These are phyloP conservation scores for Bombyx mori DNA, from an alignment of 1,140 invertebrate genomes.

Conservation along the genomic window DNA sequence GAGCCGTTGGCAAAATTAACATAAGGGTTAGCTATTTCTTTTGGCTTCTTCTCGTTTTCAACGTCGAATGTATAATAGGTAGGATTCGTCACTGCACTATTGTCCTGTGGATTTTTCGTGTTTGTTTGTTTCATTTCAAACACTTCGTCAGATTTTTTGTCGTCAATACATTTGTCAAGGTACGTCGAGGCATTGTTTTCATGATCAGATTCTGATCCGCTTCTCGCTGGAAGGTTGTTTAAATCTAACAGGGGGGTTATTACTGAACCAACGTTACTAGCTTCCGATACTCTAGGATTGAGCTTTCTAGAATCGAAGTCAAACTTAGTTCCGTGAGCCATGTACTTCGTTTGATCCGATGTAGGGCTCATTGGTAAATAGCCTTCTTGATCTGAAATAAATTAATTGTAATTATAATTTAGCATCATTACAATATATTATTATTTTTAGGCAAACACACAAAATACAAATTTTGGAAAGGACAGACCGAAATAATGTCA, in stretches of 20 bases:
- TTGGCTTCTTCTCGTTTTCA: constrained; percentile 50
- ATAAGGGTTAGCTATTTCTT: constrained; percentile 46
- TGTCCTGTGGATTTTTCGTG: constrained; percentile 73
- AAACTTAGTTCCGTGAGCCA: constrained; percentile 40
- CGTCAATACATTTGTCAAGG: constrained; percentile 36
- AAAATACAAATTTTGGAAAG: too few relatives aligned
- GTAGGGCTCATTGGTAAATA: constrained; percentile 65
- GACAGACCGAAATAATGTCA: too few relatives aligned
- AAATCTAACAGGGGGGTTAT: constrained; percentile 72
- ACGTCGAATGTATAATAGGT: constrained; percentile 47
- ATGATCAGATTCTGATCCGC: constrained; percentile 54
- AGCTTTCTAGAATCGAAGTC: constrained; percentile 53
- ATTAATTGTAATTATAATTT: too few relatives aligned
- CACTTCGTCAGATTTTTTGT: constrained; percentile 54
- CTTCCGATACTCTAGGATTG: constrained; percentile 33
- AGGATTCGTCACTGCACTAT: constrained; percentile 62
- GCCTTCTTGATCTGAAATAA: constrained; percentile 58
- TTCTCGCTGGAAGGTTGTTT: constrained; percentile 51
- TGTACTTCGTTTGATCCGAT: constrained; percentile 40
- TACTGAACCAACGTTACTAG: constrained; percentile 67
- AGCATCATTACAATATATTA: too few relatives aligned
- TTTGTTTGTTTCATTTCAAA: constrained; percentile 73
- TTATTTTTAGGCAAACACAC: too few relatives aligned
- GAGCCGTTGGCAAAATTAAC: constrained; percentile 57
- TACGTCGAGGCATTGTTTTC: constrained; percentile 51